A percentile compares a stretch with the other conserved stretches of the same genome.
phyloP scores from a whole-genome alignment of 2,113 vertebrate species.

The Hiodon alosoides region DNA sequence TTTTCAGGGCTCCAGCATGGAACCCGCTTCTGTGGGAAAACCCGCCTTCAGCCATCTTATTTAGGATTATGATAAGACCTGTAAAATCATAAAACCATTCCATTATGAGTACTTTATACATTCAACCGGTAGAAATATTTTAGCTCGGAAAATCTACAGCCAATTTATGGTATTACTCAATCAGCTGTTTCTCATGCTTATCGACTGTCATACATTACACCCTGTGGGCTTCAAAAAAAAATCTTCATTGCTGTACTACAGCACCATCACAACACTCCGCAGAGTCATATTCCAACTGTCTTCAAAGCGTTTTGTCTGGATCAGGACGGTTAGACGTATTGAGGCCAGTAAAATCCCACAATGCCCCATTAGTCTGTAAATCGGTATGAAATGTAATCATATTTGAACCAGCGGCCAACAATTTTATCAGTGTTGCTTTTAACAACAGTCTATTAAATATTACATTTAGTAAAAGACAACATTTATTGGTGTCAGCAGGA shows the following conservation, averaged over 20 bases:
- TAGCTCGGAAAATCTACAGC: conserved; percentile 21
- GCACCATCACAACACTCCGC: neutral
- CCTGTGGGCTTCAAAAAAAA: neutral
- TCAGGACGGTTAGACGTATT: conserved; percentile 49
- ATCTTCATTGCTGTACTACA: neutral
- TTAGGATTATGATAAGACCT: too few species aligned
- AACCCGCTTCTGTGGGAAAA: conserved; percentile 60
- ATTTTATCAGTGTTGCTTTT: conserved; percentile 56
- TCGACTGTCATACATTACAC: neutral
- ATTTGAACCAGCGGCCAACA: conserved; percentile 59
- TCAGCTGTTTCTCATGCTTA: conserved; percentile 7
- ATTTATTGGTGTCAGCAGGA: conserved; percentile 54
- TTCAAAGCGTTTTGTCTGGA: neutral
- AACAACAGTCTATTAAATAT: conserved; percentile 58
- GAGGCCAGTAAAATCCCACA: conserved; percentile 57
- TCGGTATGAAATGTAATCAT: conserved; percentile 71
- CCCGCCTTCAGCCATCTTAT: neutral
- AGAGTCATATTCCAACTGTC: conserved; percentile 10
- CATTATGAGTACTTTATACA: too few species aligned
- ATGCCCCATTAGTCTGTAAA: conserved; percentile 60
- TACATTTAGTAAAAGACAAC: conserved; percentile 57
- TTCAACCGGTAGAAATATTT: neutral
- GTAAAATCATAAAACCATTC: too few species aligned
- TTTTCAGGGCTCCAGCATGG: conserved; percentile 47
- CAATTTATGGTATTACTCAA: neutral